phyloP scores from a whole-genome alignment of 2,888 invertebrate genomes.

The Drosophila anomelani region DNA sequence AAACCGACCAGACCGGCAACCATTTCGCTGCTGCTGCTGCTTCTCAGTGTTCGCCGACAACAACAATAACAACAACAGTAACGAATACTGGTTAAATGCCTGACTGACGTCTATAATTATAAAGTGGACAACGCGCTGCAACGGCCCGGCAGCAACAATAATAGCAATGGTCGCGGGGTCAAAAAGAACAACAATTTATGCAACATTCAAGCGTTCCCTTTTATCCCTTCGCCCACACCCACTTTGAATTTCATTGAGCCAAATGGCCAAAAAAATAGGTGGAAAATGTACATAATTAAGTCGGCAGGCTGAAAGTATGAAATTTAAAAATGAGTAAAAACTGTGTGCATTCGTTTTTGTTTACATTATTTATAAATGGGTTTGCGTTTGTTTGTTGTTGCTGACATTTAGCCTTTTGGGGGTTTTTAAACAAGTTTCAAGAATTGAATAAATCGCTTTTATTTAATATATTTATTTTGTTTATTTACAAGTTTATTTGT shows the following conservation, averaged over 20 bases:
- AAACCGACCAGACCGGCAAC: constrained; percentile 67
- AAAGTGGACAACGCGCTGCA: constrained; percentile 56
- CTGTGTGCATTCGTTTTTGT: not conserved
- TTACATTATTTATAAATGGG: constrained; percentile 7
- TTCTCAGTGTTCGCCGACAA: constrained; percentile 19
- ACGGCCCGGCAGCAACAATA: constrained; percentile 44
- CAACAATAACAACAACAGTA: constrained; percentile 39
- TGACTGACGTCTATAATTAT: constrained; percentile 80
- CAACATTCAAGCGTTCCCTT: constrained; percentile 55
- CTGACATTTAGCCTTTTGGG: constrained; percentile 10
- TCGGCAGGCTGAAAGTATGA: constrained; percentile 67
- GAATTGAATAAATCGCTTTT: not conserved
- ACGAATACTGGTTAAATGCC: constrained; percentile 75
- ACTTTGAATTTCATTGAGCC: constrained; percentile 4
- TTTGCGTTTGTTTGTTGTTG: constrained; percentile 9
- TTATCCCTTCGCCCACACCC: constrained; percentile 13
- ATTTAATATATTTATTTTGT: not conserved
- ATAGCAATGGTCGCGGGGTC: constrained; percentile 17
- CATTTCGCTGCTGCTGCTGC: constrained; percentile 44
- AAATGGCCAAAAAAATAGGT: constrained; percentile 52
- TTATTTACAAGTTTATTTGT: not conserved
- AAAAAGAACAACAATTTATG: constrained; percentile 56
- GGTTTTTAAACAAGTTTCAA: constrained; percentile 7
- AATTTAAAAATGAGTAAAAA: constrained; percentile 16
- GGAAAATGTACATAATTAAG: constrained; percentile 75